Evolutionary conservation across 2,888 invertebrate genomes (phyloP), one percentile per base, ranked within the genome.

Genomic region (Melanostoma scalare): DNA sequence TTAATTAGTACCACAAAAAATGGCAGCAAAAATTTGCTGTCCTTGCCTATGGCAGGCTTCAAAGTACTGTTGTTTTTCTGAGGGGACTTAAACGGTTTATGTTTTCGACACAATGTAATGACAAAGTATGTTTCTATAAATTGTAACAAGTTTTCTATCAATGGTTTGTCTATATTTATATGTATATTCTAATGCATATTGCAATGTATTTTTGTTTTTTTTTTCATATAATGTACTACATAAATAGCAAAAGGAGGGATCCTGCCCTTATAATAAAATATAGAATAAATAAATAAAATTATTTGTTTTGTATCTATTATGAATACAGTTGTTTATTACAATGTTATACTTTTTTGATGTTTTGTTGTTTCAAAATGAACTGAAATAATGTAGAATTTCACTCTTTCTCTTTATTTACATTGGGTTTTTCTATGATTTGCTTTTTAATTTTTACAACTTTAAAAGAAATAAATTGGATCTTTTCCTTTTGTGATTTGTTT

Each of bases 341-440:
- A 1, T 78, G 78, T 76, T 81, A 88, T 89, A 89, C 87, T 87
- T 89, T 88, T 85, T 80, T 87, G 87, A 87, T 88, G 87, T 89
- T 89, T 89, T 89, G 89, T 89, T 90, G 88, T 89, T 73, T 38
- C 46, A 36, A 68, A 52, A 72, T 80, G 72, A 85, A 80, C 72
- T 75, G 71, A 79, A 79, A 67, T 74, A 71, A 75, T 75, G 61
- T 72, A 58, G 72, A 71, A 74, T 69, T 85, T 81, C 80, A 81
- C 81, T 81, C 85, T 72, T 80, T 75, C 82, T 85, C 68, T 85
- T 82, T 86, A 85, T 84, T 81, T 84, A 85, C 71, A 85, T 74
- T 85, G 60, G 60, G 68, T 79, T 78, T 80, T 52, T 78, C 75
- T 74, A 69, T 52, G 31, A 4, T 48, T 48, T 63, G 3, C 4